Evolutionary conservation across 2,888 invertebrate species (phyloP), one percentile per base, ranked within the genome.

Genomic region (Diarsia mendica): DNA sequence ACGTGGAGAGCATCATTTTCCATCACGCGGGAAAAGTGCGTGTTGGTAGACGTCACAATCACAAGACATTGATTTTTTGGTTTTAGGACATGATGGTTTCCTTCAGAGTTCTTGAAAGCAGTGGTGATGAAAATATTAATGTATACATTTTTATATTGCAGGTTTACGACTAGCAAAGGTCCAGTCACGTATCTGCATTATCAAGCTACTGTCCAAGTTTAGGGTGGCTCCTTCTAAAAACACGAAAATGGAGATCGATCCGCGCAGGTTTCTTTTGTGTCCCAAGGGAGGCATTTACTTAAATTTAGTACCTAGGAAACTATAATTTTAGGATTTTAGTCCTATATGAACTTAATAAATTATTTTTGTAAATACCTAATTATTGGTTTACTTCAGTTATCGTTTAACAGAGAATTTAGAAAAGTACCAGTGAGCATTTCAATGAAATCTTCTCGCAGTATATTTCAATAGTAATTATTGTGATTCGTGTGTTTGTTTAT

Each of bases 221-320:
- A 23, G 67, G 6, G 39, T 67, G 8, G 11, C 33, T 2, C 48
- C 23, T 49, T 67, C 18, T 18, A 70, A 67, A 39, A 70, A 49
- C 33, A 67, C 48, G 23, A 70, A 67, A 66, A 39, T 70, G 67
- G 67, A 67, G 67, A 49, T 67, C 11, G 70, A 67, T 13, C 15
- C 48, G 11, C 18, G 67, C 18, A 48, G n/a, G 18, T 69, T 65
- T 48, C 2, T 69, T 4, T 48, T 69, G 28, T 48, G 64, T 63
- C 46, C 68, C 28, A 63, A 46, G 20, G 67, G 58, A 23, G 67
- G 67, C 11, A 55, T 67, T 58, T 44, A 67, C 13, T 58, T 67
- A 44, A 67, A 58, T 28, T 58, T 44, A 23, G 6, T 67, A n/a
- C 61, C 44, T 20, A 18, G 46, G 18, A 69, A 28, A 64, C n/a